Evolutionary conservation across 2,888 invertebrate genomes (phyloP).

Genomic region (Standfussiana lucernea): DNA sequence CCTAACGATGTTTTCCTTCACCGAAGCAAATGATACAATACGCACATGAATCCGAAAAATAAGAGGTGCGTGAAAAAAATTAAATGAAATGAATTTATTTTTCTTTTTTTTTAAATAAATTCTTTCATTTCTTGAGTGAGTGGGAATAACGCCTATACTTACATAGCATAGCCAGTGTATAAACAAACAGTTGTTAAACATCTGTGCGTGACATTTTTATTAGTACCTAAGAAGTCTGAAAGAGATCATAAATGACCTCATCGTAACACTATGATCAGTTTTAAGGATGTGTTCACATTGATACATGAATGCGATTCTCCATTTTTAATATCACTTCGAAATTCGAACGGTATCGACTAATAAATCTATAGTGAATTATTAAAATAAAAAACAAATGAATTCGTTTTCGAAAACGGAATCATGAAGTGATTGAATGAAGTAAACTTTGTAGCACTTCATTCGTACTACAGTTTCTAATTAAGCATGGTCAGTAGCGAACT

Average conservation of each 20-base stretch:
- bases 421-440: not conserved
- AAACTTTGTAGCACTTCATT: not conserved
- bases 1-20: too few relatives aligned
- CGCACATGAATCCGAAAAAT: too few relatives aligned
- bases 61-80: too few relatives aligned
- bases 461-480: not conserved
- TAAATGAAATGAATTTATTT: too few relatives aligned
- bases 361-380: not conserved
- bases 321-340: not conserved
- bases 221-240: not conserved
- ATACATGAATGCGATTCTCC: not conserved
- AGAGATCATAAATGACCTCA: conserved; percentile 24
- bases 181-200: not conserved
- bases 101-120: too few relatives aligned
- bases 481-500: not conserved
- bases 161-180: not conserved
- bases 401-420: not conserved
- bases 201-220: conserved; percentile 17
- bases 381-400: conserved; percentile 8
- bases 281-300: conserved; percentile 3
- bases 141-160: not conserved
- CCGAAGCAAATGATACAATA: too few relatives aligned
- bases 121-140: not conserved
- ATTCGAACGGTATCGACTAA: not conserved
- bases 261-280: conserved; percentile 11